Conservation (phyloP, 1,140 invertebrate species). For the Scaptodrosophila lebanonensis region DNA sequence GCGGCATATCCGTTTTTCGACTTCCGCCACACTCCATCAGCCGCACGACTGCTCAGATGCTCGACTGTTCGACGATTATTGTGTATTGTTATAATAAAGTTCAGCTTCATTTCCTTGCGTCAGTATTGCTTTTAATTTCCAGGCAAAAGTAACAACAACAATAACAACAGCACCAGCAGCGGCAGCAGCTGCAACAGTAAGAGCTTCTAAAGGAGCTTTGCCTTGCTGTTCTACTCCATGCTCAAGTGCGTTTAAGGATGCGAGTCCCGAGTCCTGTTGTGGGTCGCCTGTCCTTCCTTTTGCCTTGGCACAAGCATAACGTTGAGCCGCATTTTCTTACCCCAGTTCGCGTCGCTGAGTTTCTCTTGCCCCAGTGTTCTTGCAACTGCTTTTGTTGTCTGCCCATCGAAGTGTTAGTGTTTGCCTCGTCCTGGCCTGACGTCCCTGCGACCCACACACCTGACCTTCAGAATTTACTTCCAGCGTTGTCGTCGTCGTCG, state of each 20-base stretch:
- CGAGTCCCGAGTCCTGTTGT: conserved; percentile 47
- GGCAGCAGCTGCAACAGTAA: too few relatives aligned
- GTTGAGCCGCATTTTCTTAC: conserved; percentile 54
- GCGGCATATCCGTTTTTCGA: conserved; percentile 34
- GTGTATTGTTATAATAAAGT: conserved; percentile 69
- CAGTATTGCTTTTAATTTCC: conserved; percentile 19
- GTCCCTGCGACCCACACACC: conserved; percentile 12
- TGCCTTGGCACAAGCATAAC: not conserved
- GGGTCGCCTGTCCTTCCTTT: conserved; percentile 2
- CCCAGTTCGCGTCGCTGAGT: conserved; percentile 53
- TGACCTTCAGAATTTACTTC: conserved; percentile 32
- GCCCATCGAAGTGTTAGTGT: conserved; percentile 58
- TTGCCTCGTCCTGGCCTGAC: conserved; percentile 48
- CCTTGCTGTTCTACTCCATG: not conserved
- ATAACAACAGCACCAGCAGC: too few relatives aligned
- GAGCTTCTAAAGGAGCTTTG: too few relatives aligned
- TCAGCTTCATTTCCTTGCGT: conserved; percentile 61
- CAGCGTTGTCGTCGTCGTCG: not conserved
- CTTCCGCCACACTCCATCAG: conserved; percentile 34
- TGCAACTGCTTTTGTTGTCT: conserved; percentile 4
- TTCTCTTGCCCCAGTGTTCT: conserved; percentile 1
- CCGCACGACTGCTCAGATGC: too few relatives aligned
- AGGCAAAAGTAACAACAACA: too few relatives aligned
- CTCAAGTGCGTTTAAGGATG: conserved; percentile 36
- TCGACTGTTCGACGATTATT: too few relatives aligned